phyloP scores from a whole-genome alignment of 2,797 vertebrate genomes.

The Austrolebias charrua region DNA sequence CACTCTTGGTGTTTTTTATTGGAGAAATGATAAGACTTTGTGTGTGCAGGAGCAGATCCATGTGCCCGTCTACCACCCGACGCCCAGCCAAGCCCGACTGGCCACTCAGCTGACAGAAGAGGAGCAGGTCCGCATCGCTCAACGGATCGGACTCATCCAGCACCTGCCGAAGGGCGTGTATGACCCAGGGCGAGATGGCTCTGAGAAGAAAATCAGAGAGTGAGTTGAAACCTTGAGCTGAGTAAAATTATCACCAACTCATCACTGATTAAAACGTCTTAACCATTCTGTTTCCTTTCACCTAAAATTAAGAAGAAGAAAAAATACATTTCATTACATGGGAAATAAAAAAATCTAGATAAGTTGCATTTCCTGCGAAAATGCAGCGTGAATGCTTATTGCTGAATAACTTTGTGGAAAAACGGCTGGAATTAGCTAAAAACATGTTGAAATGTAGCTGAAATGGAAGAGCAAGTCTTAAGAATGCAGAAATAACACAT shows the following conservation, averaged over 20 bases:
- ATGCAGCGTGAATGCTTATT: too few relatives aligned
- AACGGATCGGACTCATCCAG: constrained; percentile 88
- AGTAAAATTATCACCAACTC: not conserved
- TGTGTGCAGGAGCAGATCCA: constrained; percentile 78
- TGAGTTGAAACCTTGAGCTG: constrained; percentile 57
- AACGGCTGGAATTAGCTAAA: too few relatives aligned
- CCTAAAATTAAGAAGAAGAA: too few relatives aligned
- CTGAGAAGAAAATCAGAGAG: constrained; percentile 88
- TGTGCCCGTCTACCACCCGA: constrained; percentile 86
- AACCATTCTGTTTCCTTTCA: not conserved
- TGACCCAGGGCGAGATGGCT: constrained; percentile 79
- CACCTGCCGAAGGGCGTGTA: constrained; percentile 87
- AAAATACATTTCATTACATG: not conserved
- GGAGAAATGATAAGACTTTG: not conserved
- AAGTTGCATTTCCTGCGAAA: too few relatives aligned
- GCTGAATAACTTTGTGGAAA: too few relatives aligned
- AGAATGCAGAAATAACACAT: too few relatives aligned
- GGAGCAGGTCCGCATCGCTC: constrained; percentile 87
- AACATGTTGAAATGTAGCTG: too few relatives aligned
- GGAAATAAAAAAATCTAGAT: too few relatives aligned
- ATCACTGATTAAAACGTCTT: not conserved
- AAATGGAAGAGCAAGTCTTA: too few relatives aligned
- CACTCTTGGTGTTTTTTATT: too few relatives aligned
- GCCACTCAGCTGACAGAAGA: constrained; percentile 89
- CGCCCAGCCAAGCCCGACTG: constrained; percentile 83